phyloP scores from a whole-genome alignment of 2,888 invertebrate species.

The Elysia crispata region DNA sequence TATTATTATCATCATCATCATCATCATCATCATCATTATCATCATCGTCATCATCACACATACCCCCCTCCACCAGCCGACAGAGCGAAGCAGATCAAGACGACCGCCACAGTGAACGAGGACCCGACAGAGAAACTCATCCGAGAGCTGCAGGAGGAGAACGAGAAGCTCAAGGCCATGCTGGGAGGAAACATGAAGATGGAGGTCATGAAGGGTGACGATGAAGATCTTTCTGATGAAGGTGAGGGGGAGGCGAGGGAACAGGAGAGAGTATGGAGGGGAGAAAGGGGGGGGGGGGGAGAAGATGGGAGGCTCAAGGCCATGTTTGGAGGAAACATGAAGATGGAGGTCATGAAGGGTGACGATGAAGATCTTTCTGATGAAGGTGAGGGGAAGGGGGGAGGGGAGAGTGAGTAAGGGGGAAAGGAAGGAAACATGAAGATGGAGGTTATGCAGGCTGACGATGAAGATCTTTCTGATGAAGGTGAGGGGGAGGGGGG shows the following conservation, averaged over 20 bases:
- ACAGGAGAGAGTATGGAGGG: no score
- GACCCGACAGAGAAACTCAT: slow-evolving; percentile 80
- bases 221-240: slow-evolving; percentile 70
- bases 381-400: slow-evolving; percentile 62
- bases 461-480: slow-evolving; percentile 70
- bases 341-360: slow-evolving; percentile 12
- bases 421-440: slow-evolving; percentile 66
- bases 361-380: slow-evolving; percentile 69
- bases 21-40: no score
- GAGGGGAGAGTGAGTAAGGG: not conserved
- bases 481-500: slow-evolving; percentile 60
- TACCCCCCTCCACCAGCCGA: slow-evolving; percentile 76
- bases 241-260: slow-evolving; percentile 61
- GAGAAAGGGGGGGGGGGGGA: not conserved
- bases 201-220: slow-evolving; percentile 58
- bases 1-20: no score
- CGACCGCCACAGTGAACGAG: slow-evolving; percentile 80
- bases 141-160: slow-evolving; percentile 81
- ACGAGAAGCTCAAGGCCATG: slow-evolving; percentile 79
- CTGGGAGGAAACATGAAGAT: slow-evolving; percentile 74
- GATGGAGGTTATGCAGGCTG: no score
- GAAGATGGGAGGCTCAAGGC: slow-evolving; percentile 77
- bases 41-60: not conserved
- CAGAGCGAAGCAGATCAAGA: slow-evolving; percentile 81
- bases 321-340: slow-evolving; percentile 73